Evolutionary conservation across 2,888 invertebrate species (phyloP).

Genomic region (Hypomecis atomaria): DNA sequence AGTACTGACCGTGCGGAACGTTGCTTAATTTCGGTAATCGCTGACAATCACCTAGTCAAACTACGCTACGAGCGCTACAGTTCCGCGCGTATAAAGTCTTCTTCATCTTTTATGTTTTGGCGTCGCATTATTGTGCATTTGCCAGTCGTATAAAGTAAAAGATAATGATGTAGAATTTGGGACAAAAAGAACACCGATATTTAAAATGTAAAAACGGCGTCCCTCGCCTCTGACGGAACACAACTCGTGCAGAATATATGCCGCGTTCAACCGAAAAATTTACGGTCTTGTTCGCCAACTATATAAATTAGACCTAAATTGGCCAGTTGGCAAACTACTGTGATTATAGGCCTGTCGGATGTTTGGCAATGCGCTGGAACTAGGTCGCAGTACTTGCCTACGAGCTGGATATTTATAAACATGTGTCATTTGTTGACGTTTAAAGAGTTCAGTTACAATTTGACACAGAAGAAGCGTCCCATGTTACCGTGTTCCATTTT

Average conservation of each 20-base stretch:
- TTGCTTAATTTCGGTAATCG: no score
- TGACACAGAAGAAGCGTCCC: neutral
- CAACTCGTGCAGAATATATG: conserved; percentile 53
- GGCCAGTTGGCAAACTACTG: conserved; percentile 30
- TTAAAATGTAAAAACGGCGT: conserved; percentile 17
- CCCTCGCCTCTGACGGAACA: conserved; percentile 38
- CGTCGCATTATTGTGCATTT: no score
- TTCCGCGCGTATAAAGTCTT: no score
- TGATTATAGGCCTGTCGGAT: conserved; percentile 24
- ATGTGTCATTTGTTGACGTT: neutral
- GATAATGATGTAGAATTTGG: no score
- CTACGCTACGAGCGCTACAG: no score
- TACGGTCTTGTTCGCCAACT: conserved; percentile 45
- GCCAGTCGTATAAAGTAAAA: no score
- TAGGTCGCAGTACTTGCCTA: conserved; percentile 19
- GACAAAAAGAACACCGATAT: neutral
- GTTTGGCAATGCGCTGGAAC: conserved; percentile 19
- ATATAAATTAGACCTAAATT: conserved; percentile 46
- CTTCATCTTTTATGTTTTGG: no score
- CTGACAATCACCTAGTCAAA: no score
- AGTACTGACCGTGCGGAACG: no score
- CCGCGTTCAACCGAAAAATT: conserved; percentile 52
- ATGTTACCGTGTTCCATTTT: no score
- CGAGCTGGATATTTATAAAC: conserved; percentile 5
- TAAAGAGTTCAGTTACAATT: neutral